Evolutionary conservation across 2,113 vertebrate species (phyloP), one percentile per base, ranked within the genome.

Genomic region (Serilophus lunatus): DNA sequence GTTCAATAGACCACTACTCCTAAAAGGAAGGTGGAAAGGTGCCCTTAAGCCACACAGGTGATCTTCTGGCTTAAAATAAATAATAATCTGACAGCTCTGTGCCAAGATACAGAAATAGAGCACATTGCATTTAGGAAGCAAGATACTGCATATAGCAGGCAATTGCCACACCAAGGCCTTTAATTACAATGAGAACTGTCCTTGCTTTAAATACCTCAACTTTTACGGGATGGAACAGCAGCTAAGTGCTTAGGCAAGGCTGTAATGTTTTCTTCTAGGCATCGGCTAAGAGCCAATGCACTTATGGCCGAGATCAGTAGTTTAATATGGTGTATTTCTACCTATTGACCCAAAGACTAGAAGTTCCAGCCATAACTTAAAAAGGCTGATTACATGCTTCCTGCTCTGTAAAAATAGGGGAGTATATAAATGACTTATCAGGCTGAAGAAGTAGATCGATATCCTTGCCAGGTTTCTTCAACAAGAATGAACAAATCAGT

Each of bases 111-210:
- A 88, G 64, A 86, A 90, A 81, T 45, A 71, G 76, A 93, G n/a
- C 71, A 80, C 64, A 63, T 4, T 92, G 59, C 61, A 82, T 90
- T 95, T 92, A 70, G 75, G 77, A 50, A 71, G 72, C n/a, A 87
- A 82, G 65, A 80, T 84, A 78, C 77, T 63, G 78, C 59, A 75
- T 24, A 89, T 23, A 79, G 59, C 51, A 89, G 35, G 18, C 60
- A 92, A 82, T 76, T 93, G 94, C 60, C 75, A 88, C 33, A 84
- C 84, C 65, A 86, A 88, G 93, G 79, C 14, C 77, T 97, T 94
- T 96, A 94, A 97, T 97, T 96, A 92, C 95, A 87, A 86, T 81
- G 28, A 87, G 56, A 81, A 66, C 82, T 90, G 70, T 89, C 88
- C 92, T 82, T 95, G 78, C 78, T 85, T 95, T 96, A 97, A 97